Evolutionary conservation across 2,888 invertebrate genomes (phyloP), one percentile per base, ranked within the genome.

Genomic region (Sarcophaga variegata): DNA sequence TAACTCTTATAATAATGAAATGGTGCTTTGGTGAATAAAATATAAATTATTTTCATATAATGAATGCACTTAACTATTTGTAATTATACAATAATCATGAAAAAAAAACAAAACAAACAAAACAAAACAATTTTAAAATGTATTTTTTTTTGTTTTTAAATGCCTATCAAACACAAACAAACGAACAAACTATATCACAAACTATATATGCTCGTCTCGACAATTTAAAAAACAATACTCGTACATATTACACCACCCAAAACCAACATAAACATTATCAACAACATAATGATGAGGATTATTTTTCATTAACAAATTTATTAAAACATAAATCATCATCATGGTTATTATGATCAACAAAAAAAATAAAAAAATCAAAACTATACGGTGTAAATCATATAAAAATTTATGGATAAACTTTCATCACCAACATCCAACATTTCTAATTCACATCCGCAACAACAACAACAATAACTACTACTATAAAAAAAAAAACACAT

Each of bases 21-120:
- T 81, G 87, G 78, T 81, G 67, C 71, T 76, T 87, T 87, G 87
- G 87, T 87, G 87, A 87, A 87, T 87, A 87, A 83, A 80, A 76
- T 67, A 80, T 12, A 77, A 83, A 75, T 81, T 74, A 22, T 77
- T 64, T 77, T 64, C 63, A 71, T 76, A 47, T 81, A 84, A 87
- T 80, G 83, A 86, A 74, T 87, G 87, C 83, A 80, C 72, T 69
- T 72, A 54, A 54, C 54, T 54, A 54, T 54, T 54, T 54, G 54
- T 54, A 14, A 17, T 72, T 63, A 64, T n/a, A 66, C 49, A 71
- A 63, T 10, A 20, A 47, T 54, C n/a, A 71, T 60, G 76, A 59
- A 77, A 75, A 49, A 71, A 86, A 27, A 27, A 25, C 1, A 1
- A 25, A 25, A 75, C 22, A 22, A 76, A 14, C 72, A 27, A 59